These are phyloP conservation scores for Epistrophella euchroma DNA, from an alignment of 2,888 invertebrate species.

Conservation along the genomic window DNA sequence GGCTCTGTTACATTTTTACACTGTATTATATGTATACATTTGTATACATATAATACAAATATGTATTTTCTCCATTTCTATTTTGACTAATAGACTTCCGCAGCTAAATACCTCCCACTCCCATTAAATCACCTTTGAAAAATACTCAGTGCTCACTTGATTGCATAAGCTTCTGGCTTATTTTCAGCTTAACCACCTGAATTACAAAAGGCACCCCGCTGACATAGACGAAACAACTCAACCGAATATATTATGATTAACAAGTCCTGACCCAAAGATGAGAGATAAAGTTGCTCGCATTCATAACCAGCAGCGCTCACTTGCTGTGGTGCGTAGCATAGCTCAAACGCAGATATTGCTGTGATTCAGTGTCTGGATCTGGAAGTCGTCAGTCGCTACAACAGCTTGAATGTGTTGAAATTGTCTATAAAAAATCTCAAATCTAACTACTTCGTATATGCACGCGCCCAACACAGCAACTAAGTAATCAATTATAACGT, in stretches of 20 bases:
- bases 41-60: no score
- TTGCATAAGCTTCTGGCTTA: slow-evolving; percentile 61
- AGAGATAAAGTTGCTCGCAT: slow-evolving; percentile 60
- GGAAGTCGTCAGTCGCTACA: slow-evolving; percentile 41
- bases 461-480: slow-evolving; percentile 17
- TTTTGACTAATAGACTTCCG: slow-evolving; percentile 26
- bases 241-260: slow-evolving; percentile 59
- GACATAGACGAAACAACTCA: slow-evolving; percentile 65
- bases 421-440: slow-evolving; percentile 25
- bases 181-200: slow-evolving; percentile 52
- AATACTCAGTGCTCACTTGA: background rate
- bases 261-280: slow-evolving; percentile 75
- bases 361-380: slow-evolving; percentile 49
- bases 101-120: slow-evolving; percentile 18
- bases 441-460: slow-evolving; percentile 26
- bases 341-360: slow-evolving; percentile 9
- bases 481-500: slow-evolving; percentile 70
- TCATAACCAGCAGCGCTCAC: slow-evolving; percentile 36
- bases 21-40: background rate
- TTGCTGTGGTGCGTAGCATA: slow-evolving; percentile 42
- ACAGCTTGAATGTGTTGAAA: slow-evolving; percentile 68
- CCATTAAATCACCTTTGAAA: slow-evolving; percentile 22
- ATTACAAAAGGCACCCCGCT: slow-evolving; percentile 63
- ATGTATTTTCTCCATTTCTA: background rate
- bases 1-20: background rate